Percentiles rank a stretch among this genome's conserved stretches.
phyloP scores from a whole-genome alignment of 2,797 vertebrate species.

The Sebastes nivosus region DNA sequence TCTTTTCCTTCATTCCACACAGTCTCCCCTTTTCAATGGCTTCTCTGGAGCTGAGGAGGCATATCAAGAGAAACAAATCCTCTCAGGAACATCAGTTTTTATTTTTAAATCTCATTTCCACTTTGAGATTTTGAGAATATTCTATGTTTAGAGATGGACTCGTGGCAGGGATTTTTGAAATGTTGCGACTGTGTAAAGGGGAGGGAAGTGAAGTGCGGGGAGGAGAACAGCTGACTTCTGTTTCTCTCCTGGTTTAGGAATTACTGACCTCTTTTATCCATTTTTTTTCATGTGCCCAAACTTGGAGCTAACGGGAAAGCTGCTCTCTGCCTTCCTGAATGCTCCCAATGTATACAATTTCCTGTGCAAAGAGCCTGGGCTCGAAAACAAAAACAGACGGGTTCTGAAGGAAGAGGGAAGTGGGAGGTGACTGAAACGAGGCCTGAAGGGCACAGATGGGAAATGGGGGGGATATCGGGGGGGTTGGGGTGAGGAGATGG shows the following conservation, averaged over 20 bases:
- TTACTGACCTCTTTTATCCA: constrained; percentile 54
- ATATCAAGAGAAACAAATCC: constrained; percentile 24
- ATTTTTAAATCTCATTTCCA: constrained; percentile 15
- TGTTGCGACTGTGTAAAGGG: constrained; percentile 60
- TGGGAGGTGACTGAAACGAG: constrained; percentile 76
- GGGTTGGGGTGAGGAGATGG: constrained; percentile 37
- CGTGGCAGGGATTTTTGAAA: constrained; percentile 63
- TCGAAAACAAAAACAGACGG: constrained; percentile 85
- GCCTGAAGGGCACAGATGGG: constrained; percentile 80
- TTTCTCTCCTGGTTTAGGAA: constrained; percentile 67
- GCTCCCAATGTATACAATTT: constrained; percentile 86
- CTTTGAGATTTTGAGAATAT: not conserved
- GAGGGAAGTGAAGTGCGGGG: constrained; percentile 60
- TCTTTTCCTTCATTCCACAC: constrained; percentile 80
- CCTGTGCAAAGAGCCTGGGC: constrained; percentile 83
- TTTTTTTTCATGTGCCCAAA: constrained; percentile 52
- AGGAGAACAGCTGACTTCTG: constrained; percentile 78
- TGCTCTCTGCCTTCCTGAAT: constrained; percentile 83
- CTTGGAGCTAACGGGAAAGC: constrained; percentile 76
- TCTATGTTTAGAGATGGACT: constrained; percentile 40
- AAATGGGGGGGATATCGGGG: constrained; percentile 59
- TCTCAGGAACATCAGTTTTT: constrained; percentile 1
- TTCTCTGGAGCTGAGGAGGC: constrained; percentile 43
- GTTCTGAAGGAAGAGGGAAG: constrained; percentile 80
- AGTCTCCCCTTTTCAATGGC: constrained; percentile 67